Evolutionary conservation across 2,797 vertebrate genomes (phyloP), one percentile per base, ranked within the genome.

Genomic region (Gymnocypris eckloni): DNA sequence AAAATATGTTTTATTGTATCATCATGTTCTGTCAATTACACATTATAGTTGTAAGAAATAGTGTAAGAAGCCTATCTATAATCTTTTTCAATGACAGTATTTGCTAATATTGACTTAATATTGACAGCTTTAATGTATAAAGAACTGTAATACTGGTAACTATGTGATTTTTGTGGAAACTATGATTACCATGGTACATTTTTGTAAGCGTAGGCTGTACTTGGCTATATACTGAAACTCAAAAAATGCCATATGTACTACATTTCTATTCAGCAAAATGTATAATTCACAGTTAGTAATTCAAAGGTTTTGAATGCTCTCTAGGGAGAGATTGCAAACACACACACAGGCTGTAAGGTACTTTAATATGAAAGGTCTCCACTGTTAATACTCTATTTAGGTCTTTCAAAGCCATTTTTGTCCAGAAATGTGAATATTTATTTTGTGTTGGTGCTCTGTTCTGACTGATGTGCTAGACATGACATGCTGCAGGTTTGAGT

Each of bases 371-470:
- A 89, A 88, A 86, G 86, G 87, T 83, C 73, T 88, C 16, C 71
- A 45, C 93, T 61, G 93, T 93, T 94, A 95, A 90, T 92, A 91
- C 92, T 92, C 94, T 93, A 92, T 93, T 92, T 92, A 95, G 94
- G 93, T 94, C 92, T 93, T 92, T 64, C 79, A 89, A 87, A 93
- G 92, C 91, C 92, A 92, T 94, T 92, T 92, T 93, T 91, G 93
- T 94, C 92, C 92, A 90, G 89, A 93, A 94, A 95, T 94, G 87
- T 82, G 85, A 95, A 94, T 93, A 94, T 93, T 93, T 94, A 90
- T 93, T 93, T 94, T 91, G 92, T 92, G 92, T 89, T 93, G 92
- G 94, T 89, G 92, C 92, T 89, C 92, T 92, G 90, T 83, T 56
- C 86, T 90, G 88, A 91, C 89, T 88, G 86, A 91, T 91, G 90